Base-by-base conservation (phyloP, 2,888 invertebrate species). In the Zele albiditarsus region DNA sequence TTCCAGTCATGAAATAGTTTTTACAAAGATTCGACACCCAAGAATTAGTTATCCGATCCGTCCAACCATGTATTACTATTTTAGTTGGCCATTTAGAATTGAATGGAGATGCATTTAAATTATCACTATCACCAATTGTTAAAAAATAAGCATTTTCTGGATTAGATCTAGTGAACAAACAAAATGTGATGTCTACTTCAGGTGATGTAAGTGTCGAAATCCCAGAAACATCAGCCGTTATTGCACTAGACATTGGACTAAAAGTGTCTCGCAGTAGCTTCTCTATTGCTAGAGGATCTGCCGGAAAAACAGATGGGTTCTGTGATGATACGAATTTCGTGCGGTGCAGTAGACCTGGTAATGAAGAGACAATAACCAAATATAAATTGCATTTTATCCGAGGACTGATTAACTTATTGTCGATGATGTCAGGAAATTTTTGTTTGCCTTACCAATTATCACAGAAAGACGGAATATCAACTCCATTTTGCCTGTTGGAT, bases 61-160 rank as follows among this genome's bases (percentile, higher is more conserved):
- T 86, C 89, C 90, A 91, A 23, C 91, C 91, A 74, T 91, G 91
- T 31, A 91, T 85, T 3, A 91, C 80, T n/a, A 91, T 80, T 83
- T 91, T 90, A 0, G 86, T 86, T 0, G 80, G 74, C 31, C 69
- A 57, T 5, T 76, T 69, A 16, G 71, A 6, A 20, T 78, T 80
- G 25, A 87, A 85, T 46, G 79, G 76, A 0, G 84, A 86, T 33
- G 53, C 42, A 14, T 71, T 74, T 5, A 87, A 60, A 46, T 73
- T 83, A 3, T 65, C 73, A 1, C 71, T 38, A 65, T 84, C 83
- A n/a, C 79, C 76, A 3, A 80, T 58, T 46, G 79, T 82, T n/a
- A 83, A 27, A 10, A 71, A 33, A 46, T 82, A 80, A 5, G 81
- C 60, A 3, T 80, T 73, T 2, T 71, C 75, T 8, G 79, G 78